These are phyloP conservation scores for Okamejei kenojei DNA, from an alignment of 2,797 vertebrate genomes.

Conservation along the genomic window DNA sequence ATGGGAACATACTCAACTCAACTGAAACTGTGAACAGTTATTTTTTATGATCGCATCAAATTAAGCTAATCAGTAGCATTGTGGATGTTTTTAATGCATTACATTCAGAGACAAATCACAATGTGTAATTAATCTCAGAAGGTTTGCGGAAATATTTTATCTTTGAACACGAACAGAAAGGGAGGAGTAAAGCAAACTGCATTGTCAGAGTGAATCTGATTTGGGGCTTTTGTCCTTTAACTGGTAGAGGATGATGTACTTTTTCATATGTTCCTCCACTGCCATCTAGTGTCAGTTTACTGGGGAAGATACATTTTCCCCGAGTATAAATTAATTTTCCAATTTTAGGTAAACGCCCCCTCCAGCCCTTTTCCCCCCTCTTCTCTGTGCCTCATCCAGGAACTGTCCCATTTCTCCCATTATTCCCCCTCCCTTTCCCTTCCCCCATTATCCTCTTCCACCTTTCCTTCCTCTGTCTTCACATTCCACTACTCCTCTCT, in stretches of 20 bases:
- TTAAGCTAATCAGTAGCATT: background rate
- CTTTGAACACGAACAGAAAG: background rate
- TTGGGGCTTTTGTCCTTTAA: background rate
- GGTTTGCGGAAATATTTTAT: background rate
- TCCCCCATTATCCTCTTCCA: too few relatives aligned
- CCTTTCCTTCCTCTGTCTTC: too few relatives aligned
- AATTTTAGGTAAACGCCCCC: too few relatives aligned
- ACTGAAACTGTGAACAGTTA: background rate
- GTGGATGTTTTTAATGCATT: background rate
- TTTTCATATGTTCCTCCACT: background rate
- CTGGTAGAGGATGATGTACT: background rate
- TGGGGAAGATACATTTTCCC: background rate
- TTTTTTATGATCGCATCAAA: background rate
- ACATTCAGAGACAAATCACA: background rate
- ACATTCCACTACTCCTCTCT: too few relatives aligned
- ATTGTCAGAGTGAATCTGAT: background rate
- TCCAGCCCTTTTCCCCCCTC: too few relatives aligned
- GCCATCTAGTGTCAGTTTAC: background rate
- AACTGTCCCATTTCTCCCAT: too few relatives aligned
- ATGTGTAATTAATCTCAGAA: background rate
- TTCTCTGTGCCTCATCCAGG: too few relatives aligned
- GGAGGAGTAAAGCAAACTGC: background rate
- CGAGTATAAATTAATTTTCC: background rate
- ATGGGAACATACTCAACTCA: background rate
- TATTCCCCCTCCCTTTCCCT: too few relatives aligned